Evolutionary conservation across 1,140 invertebrate species (phyloP).

Genomic region (Bombus turneri): DNA sequence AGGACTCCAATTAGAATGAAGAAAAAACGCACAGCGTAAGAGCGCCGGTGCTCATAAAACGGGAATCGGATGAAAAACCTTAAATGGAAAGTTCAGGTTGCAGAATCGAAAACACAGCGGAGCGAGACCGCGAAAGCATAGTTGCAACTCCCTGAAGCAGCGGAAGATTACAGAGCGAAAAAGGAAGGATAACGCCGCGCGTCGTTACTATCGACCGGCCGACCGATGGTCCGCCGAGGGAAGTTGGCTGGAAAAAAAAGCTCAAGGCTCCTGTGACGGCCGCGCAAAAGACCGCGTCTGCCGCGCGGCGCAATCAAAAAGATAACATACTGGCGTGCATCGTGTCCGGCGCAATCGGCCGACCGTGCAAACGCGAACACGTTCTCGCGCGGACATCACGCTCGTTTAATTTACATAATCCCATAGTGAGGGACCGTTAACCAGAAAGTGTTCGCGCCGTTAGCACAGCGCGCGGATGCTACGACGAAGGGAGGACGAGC

Average conservation of each 20-base stretch:
- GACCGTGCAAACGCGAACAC: conserved; percentile 30
- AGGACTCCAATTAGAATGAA: conserved; percentile 18
- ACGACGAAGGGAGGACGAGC: neutral
- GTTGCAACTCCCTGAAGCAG: neutral
- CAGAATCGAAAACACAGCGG: conserved; percentile 13
- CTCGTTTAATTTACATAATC: conserved; percentile 80
- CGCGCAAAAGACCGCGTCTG: neutral
- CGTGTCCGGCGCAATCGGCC: conserved; percentile 7
- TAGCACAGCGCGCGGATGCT: conserved; percentile 65
- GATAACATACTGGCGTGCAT: conserved; percentile 28
- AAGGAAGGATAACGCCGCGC: neutral
- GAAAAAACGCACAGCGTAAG: neutral
- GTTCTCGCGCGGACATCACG: conserved; percentile 71
- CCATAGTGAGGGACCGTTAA: conserved; percentile 74
- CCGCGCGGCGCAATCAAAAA: conserved; percentile 23
- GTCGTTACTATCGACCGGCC: neutral
- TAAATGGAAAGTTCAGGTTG: conserved; percentile 34
- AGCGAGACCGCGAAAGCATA: neutral
- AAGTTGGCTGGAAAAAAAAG: neutral
- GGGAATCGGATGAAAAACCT: conserved; percentile 25
- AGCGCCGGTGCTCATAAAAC: conserved; percentile 2
- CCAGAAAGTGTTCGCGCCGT: conserved; percentile 70
- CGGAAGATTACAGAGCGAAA: conserved; percentile 33
- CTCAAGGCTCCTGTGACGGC: conserved; percentile 4
- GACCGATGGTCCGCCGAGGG: neutral